A percentile compares a stretch with the other conserved stretches of the same genome.
Evolutionary conservation across 2,888 invertebrate genomes (phyloP).

Genomic region (Polylopha cassiicola): DNA sequence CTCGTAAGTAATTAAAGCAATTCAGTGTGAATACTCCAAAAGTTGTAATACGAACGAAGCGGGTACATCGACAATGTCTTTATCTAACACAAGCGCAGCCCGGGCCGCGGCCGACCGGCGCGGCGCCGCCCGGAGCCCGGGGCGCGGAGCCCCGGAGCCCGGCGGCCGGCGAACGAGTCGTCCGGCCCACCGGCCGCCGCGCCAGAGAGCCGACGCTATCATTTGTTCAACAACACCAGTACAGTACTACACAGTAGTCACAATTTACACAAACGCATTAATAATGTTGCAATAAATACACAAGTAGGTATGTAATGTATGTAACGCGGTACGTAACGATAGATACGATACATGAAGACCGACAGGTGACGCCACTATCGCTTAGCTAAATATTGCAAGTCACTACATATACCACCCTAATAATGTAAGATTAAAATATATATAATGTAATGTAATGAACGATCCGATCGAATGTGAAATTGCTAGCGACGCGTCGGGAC

Average conservation of each 20-base stretch:
- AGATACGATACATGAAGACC: constrained; percentile 45
- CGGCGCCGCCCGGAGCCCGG: not conserved
- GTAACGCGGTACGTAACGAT: constrained; percentile 35
- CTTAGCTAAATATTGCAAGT: constrained; percentile 70
- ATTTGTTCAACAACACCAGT: constrained; percentile 31
- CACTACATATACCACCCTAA: constrained; percentile 68
- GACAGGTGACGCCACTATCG: constrained; percentile 55
- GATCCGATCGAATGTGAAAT: constrained; percentile 57
- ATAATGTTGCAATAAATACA: constrained; percentile 50
- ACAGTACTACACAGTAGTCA: constrained; percentile 60
- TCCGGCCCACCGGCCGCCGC: not conserved
- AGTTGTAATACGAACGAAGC: constrained; percentile 67
- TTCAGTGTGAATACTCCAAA: constrained; percentile 76
- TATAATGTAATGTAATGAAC: constrained; percentile 39
- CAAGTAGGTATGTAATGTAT: constrained; percentile 21
- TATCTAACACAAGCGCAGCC: constrained; percentile 29
- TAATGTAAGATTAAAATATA: constrained; percentile 54
- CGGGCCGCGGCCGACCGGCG: constrained; percentile 14
- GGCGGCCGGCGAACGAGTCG: constrained; percentile 19
- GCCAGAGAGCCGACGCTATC: constrained; percentile 9
- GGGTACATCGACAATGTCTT: constrained; percentile 43
- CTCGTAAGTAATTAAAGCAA: constrained; percentile 78
- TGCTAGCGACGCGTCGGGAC: constrained; percentile 31
- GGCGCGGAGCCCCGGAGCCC: not conserved
- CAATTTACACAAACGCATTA: constrained; percentile 42